Conservation (phyloP, 2,797 vertebrate species). For the Esox masquinongy region DNA sequence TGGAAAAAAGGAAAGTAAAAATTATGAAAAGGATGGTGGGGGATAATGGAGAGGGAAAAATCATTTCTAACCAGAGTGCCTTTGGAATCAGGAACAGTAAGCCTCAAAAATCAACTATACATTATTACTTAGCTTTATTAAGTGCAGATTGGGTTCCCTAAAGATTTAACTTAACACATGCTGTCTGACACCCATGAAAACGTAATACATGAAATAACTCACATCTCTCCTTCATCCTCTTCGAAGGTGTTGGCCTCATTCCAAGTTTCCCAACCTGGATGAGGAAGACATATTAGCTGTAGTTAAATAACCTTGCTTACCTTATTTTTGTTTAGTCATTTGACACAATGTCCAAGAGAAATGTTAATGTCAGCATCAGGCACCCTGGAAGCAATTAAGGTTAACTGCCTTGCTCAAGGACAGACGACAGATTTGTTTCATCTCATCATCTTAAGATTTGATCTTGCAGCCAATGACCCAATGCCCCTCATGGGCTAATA, state of each 20-base stretch:
- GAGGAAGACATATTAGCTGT: background rate
- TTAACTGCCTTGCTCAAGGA: no score
- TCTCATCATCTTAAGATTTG: no score
- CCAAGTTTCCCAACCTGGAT: constrained; percentile 74
- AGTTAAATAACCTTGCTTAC: background rate
- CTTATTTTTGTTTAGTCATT: no score
- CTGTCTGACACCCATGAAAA: background rate
- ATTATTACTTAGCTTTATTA: background rate
- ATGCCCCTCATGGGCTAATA: no score
- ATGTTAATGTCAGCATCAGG: no score
- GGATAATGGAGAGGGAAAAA: no score
- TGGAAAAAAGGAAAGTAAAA: no score
- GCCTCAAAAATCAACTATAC: background rate
- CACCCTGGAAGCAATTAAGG: no score
- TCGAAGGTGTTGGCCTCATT: constrained; percentile 57
- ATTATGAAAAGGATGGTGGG: no score
- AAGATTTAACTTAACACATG: background rate
- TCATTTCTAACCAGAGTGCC: background rate
- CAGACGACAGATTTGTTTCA: no score
- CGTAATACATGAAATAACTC: constrained; percentile 30
- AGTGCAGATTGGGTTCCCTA: background rate
- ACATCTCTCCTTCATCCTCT: constrained; percentile 66
- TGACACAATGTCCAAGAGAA: background rate
- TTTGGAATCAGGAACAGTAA: background rate
- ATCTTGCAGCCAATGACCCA: no score